Base-by-base conservation (phyloP, 1,140 invertebrate genomes). In the Trypoxylus dichotomus region DNA sequence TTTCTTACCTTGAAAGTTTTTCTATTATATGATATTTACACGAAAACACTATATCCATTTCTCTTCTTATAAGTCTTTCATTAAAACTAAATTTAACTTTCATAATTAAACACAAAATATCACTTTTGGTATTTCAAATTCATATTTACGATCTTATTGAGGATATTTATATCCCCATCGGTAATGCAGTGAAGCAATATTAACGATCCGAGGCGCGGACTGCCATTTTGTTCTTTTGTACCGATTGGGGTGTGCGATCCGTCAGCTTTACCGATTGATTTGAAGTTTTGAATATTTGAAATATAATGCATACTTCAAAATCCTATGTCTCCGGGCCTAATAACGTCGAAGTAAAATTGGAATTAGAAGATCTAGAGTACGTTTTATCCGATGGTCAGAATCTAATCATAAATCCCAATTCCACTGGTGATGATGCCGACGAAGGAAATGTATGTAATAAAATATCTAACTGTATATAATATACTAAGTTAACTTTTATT, bases 241-340 rank as follows among this genome's bases (percentile, higher is more conserved):
- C 60, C 60, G 60, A 68, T 68, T 68, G 60, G 60, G 60, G 60
- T 68, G 60, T 68, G 60, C 24, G 27, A 68, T 29, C 27, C 60
- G 3, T 68, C 60, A 68, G 27, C 27, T 68, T 68, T 68, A 68
- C 60, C 60, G 60, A 68, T 68, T 68, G 60, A 68, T 68, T 68
- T 68, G 60, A 68, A 68, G 60, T 68, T 68, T 68, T 68, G 60
- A 68, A 68, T 27, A 68, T 68, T 68, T 24, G 60, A 68, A 68
- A 68, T 37, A 37, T 19, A 19, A 54, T 68, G 60, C 60, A 68
- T 24, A 29, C 60, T 68, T 68, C 60, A 68, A 68, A 68, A 68
- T 68, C 60, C 25, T 68, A 68, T 29, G 60, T 25, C 8, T 21
- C 19, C 7, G 11, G 21, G 11, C 21, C 21, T 21, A 27, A 27